Percentiles rank a stretch among this genome's conserved stretches.
phyloP scores from a whole-genome alignment of 2,888 invertebrate species.

The Imbricaverruca yamaguchii region DNA sequence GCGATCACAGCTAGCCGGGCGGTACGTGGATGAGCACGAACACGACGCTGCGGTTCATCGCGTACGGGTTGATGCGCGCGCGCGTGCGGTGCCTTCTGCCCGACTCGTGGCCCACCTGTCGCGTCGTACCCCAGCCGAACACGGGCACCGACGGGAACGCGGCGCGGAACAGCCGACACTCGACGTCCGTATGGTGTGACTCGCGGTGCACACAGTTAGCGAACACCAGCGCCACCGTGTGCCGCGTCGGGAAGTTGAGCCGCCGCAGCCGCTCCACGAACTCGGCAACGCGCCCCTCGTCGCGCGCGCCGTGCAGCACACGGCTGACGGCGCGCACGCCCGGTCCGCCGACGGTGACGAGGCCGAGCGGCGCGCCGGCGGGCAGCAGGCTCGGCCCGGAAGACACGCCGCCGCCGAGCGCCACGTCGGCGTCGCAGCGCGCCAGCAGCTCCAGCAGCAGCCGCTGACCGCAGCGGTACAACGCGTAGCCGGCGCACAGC shows the following conservation, averaged over 20 bases:
- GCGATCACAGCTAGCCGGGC: neutral
- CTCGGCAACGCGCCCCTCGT: neutral
- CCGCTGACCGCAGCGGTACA: constrained; percentile 16
- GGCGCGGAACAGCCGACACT: neutral
- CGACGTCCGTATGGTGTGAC: constrained; percentile 10
- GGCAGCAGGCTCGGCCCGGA: constrained; percentile 11
- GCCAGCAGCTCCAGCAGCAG: constrained; percentile 3
- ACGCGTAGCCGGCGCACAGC: constrained; percentile 4
- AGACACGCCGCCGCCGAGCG: constrained; percentile 13
- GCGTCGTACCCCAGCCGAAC: constrained; percentile 16
- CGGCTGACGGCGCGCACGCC: constrained; percentile 8
- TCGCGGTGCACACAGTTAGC: constrained; percentile 13
- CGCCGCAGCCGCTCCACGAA: neutral
- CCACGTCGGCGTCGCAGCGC: neutral
- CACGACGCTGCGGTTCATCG: constrained; percentile 12
- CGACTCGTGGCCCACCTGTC: constrained; percentile 19
- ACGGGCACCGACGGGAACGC: constrained; percentile 9
- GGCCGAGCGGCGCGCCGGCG: neutral
- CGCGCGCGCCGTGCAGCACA: constrained; percentile 6
- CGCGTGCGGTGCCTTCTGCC: neutral
- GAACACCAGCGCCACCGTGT: constrained; percentile 15
- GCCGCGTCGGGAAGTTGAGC: neutral
- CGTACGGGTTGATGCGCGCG: constrained; percentile 10
- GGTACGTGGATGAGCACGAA: neutral
- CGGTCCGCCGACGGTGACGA: neutral